Base-by-base conservation (phyloP, 1,140 invertebrate genomes). In the Heliconius nattereri region DNA sequence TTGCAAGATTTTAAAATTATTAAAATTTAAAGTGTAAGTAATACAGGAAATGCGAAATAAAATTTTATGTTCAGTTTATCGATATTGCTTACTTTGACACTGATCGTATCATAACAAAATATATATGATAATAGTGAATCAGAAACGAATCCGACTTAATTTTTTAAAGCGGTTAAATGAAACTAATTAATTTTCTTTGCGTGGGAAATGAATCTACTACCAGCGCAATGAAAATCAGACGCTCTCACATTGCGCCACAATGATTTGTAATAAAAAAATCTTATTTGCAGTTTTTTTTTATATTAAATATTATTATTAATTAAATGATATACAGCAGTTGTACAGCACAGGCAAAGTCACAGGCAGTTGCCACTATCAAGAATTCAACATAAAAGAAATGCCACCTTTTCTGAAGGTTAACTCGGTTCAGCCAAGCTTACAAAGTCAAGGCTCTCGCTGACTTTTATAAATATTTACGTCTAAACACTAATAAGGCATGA, bases 401-500 rank as follows among this genome's bases (percentile, higher is more conserved):
- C 60, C 26, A 26, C 60, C 11, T 66, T 66, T 26, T 29, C 1
- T 29, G 60, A 66, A 66, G 60, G 60, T 66, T 29, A 66, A 26
- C 9, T 66, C 60, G 26, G 60, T 66, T 66, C 60, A 66, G 23
- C 26, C 60, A 29, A 66, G 60, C 60, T 29, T 29, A 66, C 60
- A 66, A 66, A 66, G 60, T 66, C 60, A 66, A 66, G 60, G 60
- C 60, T 66, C 23, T 60, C 23, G 26, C 60, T 29, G 60, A 29
- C 60, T 66, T 60, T 26, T 66, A 66, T 66, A 66, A 66, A 66
- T 78, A 74, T 78, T 74, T 74, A n/a, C 49, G 73, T 32, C 52
- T 70, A 76, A 71, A 49, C 29, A 76, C 75, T 76, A 76, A 71
- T 70, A 76, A 76, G 75, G 60, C 60, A 26, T 26, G 66, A 76